A percentile compares a stretch with the other conserved stretches of the same genome.
phyloP scores from a whole-genome alignment of 1,140 invertebrate genomes.

The Drosophila mayri region DNA sequence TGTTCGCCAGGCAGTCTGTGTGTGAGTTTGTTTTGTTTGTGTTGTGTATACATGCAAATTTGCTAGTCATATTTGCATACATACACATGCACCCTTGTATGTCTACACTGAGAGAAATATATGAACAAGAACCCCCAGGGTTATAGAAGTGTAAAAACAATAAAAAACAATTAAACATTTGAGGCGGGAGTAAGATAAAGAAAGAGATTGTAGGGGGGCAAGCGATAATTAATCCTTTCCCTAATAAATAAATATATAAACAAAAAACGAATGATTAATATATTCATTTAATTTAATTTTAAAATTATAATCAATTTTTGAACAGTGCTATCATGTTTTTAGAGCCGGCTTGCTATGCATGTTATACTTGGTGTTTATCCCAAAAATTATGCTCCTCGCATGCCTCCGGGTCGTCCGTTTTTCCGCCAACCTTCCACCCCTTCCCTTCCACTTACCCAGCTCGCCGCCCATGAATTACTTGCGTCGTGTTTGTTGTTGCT shows the following conservation, averaged over 20 bases:
- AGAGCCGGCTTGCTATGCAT: conserved; percentile 25
- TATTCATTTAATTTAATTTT: neutral
- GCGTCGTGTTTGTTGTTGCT: conserved; percentile 21
- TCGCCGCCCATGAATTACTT: conserved; percentile 36
- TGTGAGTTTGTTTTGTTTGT: conserved; percentile 34
- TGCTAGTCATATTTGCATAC: conserved; percentile 68
- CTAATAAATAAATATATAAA: too few relatives aligned
- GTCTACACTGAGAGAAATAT: conserved; percentile 5
- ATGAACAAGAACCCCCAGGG: neutral
- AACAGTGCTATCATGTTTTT: conserved; percentile 19
- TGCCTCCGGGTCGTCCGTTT: conserved; percentile 39
- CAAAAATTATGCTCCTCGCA: conserved; percentile 73
- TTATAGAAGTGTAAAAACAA: neutral
- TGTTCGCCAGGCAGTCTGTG: neutral
- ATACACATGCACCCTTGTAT: conserved; percentile 19
- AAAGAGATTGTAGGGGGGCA: too few relatives aligned
- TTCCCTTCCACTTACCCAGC: neutral
- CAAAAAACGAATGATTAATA: too few relatives aligned
- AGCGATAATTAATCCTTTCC: too few relatives aligned
- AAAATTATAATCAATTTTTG: neutral
- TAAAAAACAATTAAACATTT: too few relatives aligned
- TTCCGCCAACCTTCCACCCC: neutral
- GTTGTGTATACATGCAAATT: conserved; percentile 65
- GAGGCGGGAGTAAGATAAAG: too few relatives aligned
- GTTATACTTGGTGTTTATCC: conserved; percentile 67